A percentile compares a stretch with the other conserved stretches of the same genome.
phyloP scores from a whole-genome alignment of 1,140 invertebrate species.

The Drosophila kepulauana region DNA sequence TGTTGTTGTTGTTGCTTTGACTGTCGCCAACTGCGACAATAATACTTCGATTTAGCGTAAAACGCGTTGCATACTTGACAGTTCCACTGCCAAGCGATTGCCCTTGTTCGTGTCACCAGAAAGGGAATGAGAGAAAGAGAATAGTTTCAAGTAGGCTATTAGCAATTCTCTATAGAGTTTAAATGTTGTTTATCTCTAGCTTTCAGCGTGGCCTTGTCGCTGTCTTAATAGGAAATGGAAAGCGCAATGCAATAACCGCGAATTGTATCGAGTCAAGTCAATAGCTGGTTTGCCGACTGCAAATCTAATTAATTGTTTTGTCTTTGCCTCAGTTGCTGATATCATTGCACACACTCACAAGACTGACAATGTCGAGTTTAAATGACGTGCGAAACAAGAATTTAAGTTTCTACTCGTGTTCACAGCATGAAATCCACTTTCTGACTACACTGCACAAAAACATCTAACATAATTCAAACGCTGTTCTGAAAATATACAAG shows the following conservation, averaged over 20 bases:
- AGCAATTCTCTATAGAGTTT: conserved; percentile 8
- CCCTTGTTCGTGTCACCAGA: conserved; percentile 21
- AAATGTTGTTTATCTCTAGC: conserved; percentile 53
- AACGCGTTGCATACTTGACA: conserved; percentile 54
- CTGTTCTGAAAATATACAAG: too few relatives aligned
- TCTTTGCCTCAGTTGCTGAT: conserved; percentile 50
- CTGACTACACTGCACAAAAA: conserved; percentile 32
- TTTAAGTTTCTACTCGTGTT: conserved; percentile 78
- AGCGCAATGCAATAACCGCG: conserved; percentile 35
- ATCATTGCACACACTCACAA: conserved; percentile 27
- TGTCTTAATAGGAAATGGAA: conserved; percentile 51
- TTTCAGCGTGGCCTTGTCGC: conserved; percentile 50
- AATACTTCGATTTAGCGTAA: conserved; percentile 63
- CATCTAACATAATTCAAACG: not conserved
- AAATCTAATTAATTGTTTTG: conserved; percentile 82
- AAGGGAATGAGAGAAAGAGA: not conserved
- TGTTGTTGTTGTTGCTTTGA: conserved; percentile 33
- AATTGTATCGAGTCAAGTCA: conserved; percentile 39
- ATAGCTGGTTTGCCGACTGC: conserved; percentile 33
- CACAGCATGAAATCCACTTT: conserved; percentile 54
- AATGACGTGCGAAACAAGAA: conserved; percentile 84
- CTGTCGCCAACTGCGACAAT: conserved; percentile 53
- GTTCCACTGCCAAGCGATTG: conserved; percentile 12
- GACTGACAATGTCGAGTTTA: conserved; percentile 75
- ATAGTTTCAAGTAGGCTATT: conserved; percentile 12